Evolutionary conservation across 2,888 invertebrate genomes (phyloP).

Genomic region (Balanococcus diminutus): DNA sequence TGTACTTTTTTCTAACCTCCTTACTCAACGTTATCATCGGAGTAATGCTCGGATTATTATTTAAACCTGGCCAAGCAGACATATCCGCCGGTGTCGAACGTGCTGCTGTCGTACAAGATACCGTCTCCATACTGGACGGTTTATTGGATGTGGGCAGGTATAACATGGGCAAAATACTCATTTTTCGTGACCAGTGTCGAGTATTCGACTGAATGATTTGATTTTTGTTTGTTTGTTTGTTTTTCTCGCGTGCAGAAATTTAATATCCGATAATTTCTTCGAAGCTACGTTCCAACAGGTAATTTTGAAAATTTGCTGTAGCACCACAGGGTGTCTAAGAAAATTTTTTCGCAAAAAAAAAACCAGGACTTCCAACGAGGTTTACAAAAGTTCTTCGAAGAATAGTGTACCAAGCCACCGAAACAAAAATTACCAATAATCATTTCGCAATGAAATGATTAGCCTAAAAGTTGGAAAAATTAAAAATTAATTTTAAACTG

Average conservation of each 20-base stretch:
- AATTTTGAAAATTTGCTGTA: no score
- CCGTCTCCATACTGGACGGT: conserved; percentile 75
- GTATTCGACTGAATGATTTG: not conserved
- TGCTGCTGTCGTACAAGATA: conserved; percentile 59
- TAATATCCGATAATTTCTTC: conserved; percentile 89
- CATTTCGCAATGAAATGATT: no score
- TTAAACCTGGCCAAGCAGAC: conserved; percentile 75
- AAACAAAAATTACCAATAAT: no score
- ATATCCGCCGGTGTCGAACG: not conserved
- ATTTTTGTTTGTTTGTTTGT: not conserved
- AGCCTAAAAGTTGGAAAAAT: no score
- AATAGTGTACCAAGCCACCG: no score
- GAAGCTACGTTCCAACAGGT: conserved; percentile 87
- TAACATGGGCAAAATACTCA: conserved; percentile 56
- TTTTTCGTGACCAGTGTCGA: conserved; percentile 8
- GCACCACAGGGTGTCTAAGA: no score
- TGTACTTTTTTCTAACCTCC: conserved; percentile 81
- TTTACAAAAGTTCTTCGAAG: no score
- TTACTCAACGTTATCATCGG: conserved; percentile 81
- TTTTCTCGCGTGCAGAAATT: conserved; percentile 71
- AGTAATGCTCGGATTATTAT: conserved; percentile 72
- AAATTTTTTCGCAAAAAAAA: no score
- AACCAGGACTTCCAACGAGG: no score
- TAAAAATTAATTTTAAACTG: no score
- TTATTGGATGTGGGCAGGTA: conserved; percentile 88